A percentile compares a stretch with the other conserved stretches of the same genome.
Evolutionary conservation across 1,140 invertebrate genomes (phyloP).

Genomic region (Penaeus chinensis): DNA sequence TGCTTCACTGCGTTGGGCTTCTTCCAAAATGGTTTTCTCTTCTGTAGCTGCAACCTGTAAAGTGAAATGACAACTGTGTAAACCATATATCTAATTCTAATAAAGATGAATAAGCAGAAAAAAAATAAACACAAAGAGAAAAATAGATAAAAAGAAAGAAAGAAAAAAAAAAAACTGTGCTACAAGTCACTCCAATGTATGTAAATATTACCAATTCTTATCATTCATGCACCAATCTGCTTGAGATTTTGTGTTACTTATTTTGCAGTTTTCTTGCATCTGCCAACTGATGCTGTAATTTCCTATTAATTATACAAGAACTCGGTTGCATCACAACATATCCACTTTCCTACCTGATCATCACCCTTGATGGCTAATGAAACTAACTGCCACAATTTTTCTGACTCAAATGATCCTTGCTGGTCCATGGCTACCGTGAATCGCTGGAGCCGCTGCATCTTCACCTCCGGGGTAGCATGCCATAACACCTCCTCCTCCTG

Average conservation of each 20-base stretch:
- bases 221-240: too few relatives aligned
- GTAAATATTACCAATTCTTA: too few relatives aligned
- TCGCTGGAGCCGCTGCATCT: conserved; percentile 79
- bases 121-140: conserved; percentile 1
- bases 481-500: conserved; percentile 82
- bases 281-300: too few relatives aligned
- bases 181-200: too few relatives aligned
- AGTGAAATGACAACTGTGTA: neutral
- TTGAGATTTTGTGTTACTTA: too few relatives aligned
- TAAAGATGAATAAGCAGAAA: neutral
- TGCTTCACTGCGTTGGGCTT: conserved; percentile 81
- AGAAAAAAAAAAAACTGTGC: too few relatives aligned
- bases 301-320: too few relatives aligned
- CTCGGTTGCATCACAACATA: neutral
- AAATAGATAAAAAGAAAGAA: neutral
- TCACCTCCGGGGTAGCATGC: conserved; percentile 78
- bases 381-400: conserved; percentile 86
- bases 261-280: too few relatives aligned
- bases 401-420: conserved; percentile 85
- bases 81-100: neutral
- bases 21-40: conserved; percentile 89
- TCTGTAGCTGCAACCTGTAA: conserved; percentile 81
- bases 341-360: conserved; percentile 74
- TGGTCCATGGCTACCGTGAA: conserved; percentile 82
- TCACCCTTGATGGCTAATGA: conserved; percentile 82